phyloP scores from a whole-genome alignment of 2,888 invertebrate genomes.

The Bruchidius siliquastri region DNA sequence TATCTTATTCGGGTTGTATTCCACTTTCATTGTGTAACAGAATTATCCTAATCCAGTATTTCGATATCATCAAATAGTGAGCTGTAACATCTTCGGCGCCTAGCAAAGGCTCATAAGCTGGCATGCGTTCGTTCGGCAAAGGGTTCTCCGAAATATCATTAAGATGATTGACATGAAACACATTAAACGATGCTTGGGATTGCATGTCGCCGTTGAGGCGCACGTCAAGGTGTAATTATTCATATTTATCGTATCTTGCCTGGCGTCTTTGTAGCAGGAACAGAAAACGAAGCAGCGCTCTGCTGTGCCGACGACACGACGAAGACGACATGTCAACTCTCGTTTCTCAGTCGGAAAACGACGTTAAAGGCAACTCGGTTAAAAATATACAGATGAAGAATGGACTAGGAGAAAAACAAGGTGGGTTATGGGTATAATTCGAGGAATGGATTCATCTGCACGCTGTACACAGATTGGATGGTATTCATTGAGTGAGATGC shows the following conservation, averaged over 20 bases:
- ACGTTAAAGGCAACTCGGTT: neutral
- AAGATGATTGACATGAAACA: constrained; percentile 47
- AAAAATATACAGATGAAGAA: neutral
- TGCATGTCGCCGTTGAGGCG: constrained; percentile 40
- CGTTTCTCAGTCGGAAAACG: neutral
- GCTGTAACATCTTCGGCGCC: constrained; percentile 10
- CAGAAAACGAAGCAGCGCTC: constrained; percentile 5
- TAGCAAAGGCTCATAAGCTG: constrained; percentile 26
- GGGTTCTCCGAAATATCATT: constrained; percentile 40
- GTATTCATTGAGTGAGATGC: too few species aligned
- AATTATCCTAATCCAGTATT: neutral
- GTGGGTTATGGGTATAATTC: neutral
- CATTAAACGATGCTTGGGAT: constrained; percentile 46
- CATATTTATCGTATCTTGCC: constrained; percentile 40
- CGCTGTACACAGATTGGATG: too few species aligned
- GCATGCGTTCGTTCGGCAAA: constrained; percentile 33
- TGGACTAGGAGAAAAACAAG: neutral
- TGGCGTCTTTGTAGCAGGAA: constrained; percentile 9
- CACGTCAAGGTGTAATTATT: constrained; percentile 43
- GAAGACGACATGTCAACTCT: neutral
- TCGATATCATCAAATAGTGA: neutral
- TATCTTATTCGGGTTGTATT: too few species aligned
- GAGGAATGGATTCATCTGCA: neutral
- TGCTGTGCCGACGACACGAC: neutral
- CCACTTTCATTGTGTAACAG: neutral